Base-by-base conservation (phyloP, 2,797 vertebrate species). In the Spinus pinus region DNA sequence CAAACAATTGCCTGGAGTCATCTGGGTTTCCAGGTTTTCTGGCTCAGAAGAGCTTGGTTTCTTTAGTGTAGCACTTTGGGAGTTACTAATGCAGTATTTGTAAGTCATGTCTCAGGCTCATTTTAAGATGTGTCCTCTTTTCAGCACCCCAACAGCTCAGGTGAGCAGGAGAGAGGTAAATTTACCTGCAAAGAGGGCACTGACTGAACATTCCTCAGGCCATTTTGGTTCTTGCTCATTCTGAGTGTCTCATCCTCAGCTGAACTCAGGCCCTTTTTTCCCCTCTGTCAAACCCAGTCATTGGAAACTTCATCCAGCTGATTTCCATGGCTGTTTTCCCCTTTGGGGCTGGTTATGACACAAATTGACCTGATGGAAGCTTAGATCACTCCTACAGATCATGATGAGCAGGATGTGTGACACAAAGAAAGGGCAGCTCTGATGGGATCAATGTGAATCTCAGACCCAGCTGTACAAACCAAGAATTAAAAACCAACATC, bases 261-360 rank as follows among this genome's bases (percentile, higher is more conserved):
- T 90, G 88, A 96, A 95, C 94, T 81, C 77, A 8, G 69, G 44
- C 37, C 44, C 19, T 80, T 86, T 78, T 57, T 73, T 49, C 74
- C 90, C 88, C 66, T 89, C 95, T 92, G 94, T 93, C 95, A 97
- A 66, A 84, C n/a, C 44, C 72, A 46, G 78, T 94, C 82, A 95
- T 24, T 47, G 66, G 74, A 81, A 93, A 77, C 77, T 54, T 74
- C 69, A 95, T 27, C 58, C 88, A 86, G 65, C 79, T 77, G 41
- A 86, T 27, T 86, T 88, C 53, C 6, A 7, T 2, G 22, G 60
- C 60, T 70, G 2, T 64, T 67, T 51, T 65, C 35, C 64, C 83
- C 83, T 86, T 60, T 69, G 86, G 90, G 86, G 86, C 62, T 88
- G 58, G 54, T 67, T 81, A 58, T 53, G 61, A 91, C 82, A 86